Evolutionary conservation across 2,797 vertebrate genomes (phyloP), one percentile per base, ranked within the genome.

Genomic region (Neostethus bicornis): DNA sequence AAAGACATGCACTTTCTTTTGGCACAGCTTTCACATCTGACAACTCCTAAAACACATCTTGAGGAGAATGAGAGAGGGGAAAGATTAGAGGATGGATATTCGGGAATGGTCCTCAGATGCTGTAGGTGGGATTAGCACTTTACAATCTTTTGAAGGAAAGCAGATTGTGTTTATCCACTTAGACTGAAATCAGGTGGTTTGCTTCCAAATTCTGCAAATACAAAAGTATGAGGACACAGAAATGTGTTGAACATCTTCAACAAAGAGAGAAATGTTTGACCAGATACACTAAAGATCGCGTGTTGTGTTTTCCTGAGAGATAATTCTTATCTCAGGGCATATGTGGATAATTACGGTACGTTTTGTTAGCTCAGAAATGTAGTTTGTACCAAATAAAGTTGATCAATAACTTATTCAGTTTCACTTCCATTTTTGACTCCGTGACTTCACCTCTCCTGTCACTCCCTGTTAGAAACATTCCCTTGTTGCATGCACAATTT

Each of bases 51-150:
- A 48, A 32, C 24, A 43, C 3, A 21, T 0, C 7, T 9, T 0
- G 19, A 29, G 3, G 23, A 4, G 2, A 4, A 34, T 5, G 13
- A 29, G 37, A 29, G 37, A 21, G 0, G 59, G 61, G 34, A 31
- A 16, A 64, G 37, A 51, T 50, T 32, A 28, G 11, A 35, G 41
- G 52, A 21, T 26, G 23, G 12, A 21, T 62, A 35, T 19, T n/a
- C 51, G 42, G 31, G 44, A 12, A 38, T n/a, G 20, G 20, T 31
- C 41, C 43, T 37, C 3, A 5, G 47, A 51, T 17, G 29, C 34
- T 51, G 12, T 61, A 81, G 65, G 67, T 73, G 41, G 49, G 55
- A 75, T 62, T 61, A 65, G 63, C 46, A 23, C 66, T 37, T 44
- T 51, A 29, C 62, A 65, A 61, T 76, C 51, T 53, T 75, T 12